Conservation (phyloP, 2,888 invertebrate species). For the Amaurobius ferox region DNA sequence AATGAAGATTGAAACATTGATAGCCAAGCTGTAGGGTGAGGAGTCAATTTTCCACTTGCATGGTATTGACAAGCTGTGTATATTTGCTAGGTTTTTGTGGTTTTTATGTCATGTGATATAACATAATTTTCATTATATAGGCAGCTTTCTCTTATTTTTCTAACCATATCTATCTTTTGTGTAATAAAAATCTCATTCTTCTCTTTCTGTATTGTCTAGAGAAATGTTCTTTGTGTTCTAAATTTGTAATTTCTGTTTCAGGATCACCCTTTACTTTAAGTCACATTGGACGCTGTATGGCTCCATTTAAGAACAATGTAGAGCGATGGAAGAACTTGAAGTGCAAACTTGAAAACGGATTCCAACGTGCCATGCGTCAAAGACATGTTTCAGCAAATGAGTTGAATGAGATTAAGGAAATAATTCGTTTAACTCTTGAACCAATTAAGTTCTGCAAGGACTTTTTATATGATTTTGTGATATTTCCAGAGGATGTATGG, state of each 20-base stretch:
- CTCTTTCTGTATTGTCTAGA: not conserved
- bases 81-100: no score
- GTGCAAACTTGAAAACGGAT: slow-evolving; percentile 80
- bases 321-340: slow-evolving; percentile 82
- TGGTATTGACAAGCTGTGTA: no score
- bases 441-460: slow-evolving; percentile 79
- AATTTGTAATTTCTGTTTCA: slow-evolving; percentile 55
- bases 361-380: slow-evolving; percentile 27
- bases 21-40: no score
- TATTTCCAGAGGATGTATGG: slow-evolving; percentile 85
- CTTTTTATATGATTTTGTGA: slow-evolving; percentile 82
- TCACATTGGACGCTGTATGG: slow-evolving; percentile 83
- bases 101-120: no score
- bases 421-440: slow-evolving; percentile 82
- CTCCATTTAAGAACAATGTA: slow-evolving; percentile 79
- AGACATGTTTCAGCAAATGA: slow-evolving; percentile 66
- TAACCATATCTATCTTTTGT: no score
- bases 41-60: no score
- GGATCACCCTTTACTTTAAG: slow-evolving; percentile 83
- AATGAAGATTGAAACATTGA: no score
- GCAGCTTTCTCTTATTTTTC: no score
- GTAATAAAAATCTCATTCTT: not conserved
- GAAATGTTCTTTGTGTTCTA: not conserved
- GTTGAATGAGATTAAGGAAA: slow-evolving; percentile 73
- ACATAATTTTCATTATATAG: no score